Base-by-base conservation (phyloP, 2,888 invertebrate species). In the Drosophila atripex region DNA sequence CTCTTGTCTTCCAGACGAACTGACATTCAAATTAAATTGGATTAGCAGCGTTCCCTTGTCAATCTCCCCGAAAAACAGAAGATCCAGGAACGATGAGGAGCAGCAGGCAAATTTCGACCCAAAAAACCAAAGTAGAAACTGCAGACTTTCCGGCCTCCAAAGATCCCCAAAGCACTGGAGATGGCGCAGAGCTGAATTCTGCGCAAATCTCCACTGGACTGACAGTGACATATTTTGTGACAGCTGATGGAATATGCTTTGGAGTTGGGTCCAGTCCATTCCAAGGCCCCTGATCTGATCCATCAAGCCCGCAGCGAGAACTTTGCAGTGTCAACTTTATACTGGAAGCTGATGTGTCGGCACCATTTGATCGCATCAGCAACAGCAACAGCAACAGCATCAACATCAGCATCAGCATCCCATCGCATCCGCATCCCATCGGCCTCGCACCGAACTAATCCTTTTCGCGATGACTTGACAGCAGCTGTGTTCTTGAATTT, bases 151-250 rank as follows among this genome's bases (percentile, higher is more conserved):
- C 28, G 28, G 28, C 49, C 60, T 28, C 46, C 25, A 43, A 54
- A 52, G 25, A 46, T 43, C 47, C 53, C 56, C 45, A 35, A 65
- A 25, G 35, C 28, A 21, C 53, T 61, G 53, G 46, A 30, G 49
- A 61, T 1, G 30, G 49, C 47, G 41, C 53, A 53, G 49, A 18
- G 18, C 18, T 18, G 2, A 71, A 58, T 61, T 77, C 64, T 73
- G 80, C 76, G 71, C 82, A 88, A 90, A 90, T 90, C 90, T 85
- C 87, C 84, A 84, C 55, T 60, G 79, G 65, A 73, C 80, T 89
- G 90, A 90, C 90, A 90, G 88, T 90, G 90, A 90, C 89, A 90
- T 88, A 89, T 90, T 77, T 89, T 89, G 83, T 90, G 90, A 90
- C 90, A 90, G 88, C 85, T 90, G 90, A 90, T 89, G 90, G 90